Percentiles rank a stretch among this genome's conserved stretches.
These are phyloP conservation scores for Ptiloglossa arizonensis DNA, from an alignment of 1,140 invertebrate species.

Conservation along the genomic window DNA sequence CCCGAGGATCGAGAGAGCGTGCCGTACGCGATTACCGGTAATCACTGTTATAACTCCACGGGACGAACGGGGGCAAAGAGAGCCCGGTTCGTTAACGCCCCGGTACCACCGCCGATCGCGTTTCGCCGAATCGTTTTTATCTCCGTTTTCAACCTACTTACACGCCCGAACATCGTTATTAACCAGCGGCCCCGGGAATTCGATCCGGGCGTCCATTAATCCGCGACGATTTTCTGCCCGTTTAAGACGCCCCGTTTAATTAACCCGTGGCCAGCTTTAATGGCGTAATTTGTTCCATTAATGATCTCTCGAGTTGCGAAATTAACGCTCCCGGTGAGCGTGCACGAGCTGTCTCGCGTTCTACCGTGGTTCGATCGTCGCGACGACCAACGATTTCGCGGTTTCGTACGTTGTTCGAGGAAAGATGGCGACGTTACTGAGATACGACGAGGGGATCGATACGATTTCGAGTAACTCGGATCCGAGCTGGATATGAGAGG, in stretches of 20 bases:
- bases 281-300: constrained; percentile 72
- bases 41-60: constrained; percentile 59
- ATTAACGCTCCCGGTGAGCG: constrained; percentile 58
- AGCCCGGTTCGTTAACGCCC: constrained; percentile 47
- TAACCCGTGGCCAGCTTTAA: constrained; percentile 71
- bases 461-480: too few species aligned
- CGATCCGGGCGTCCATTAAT: constrained; percentile 65
- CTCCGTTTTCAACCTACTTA: constrained; percentile 62
- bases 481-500: too few species aligned
- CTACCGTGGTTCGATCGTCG: too few species aligned
- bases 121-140: constrained; percentile 41
- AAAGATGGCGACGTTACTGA: too few species aligned
- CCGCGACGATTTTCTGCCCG: constrained; percentile 53
- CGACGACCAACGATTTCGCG: not conserved
- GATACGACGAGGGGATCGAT: too few species aligned
- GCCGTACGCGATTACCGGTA: constrained; percentile 38
- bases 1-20: constrained; percentile 21
- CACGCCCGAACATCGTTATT: constrained; percentile 54
- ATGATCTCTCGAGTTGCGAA: constrained; percentile 73
- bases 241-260: constrained; percentile 68
- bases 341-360: too few species aligned
- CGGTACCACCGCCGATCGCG: not conserved
- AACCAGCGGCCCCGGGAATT: constrained; percentile 24
- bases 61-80: constrained; percentile 17
- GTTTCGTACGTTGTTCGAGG: not conserved